phyloP scores from a whole-genome alignment of 37 sponge, comb jelly and placozoan genomes.

The Agelas oroides region DNA sequence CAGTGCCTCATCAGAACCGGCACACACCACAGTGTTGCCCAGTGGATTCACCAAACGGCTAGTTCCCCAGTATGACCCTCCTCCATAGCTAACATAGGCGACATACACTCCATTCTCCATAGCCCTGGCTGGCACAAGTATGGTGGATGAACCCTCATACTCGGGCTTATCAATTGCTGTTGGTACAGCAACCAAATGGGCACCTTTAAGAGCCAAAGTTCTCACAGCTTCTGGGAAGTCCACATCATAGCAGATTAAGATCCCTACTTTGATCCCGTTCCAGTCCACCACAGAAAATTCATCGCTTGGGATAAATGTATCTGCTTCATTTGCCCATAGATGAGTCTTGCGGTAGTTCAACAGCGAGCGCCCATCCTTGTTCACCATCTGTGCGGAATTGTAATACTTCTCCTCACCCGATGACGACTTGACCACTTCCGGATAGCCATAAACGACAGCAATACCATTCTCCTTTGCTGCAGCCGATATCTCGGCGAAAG shows the following conservation, averaged over 20 bases:
- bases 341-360: slow-evolving; percentile 66
- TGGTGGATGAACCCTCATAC: no score
- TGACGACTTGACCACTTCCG: slow-evolving; percentile 22
- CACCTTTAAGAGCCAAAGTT: slow-evolving; percentile 43
- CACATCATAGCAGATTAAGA: slow-evolving; percentile 68
- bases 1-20: slow-evolving; percentile 25
- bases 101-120: slow-evolving; percentile 52
- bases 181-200: slow-evolving; percentile 40
- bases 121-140: slow-evolving; percentile 24
- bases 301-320: slow-evolving; percentile 37
- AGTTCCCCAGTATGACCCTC: slow-evolving; percentile 3
- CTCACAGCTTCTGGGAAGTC: slow-evolving; percentile 66
- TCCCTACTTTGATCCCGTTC: slow-evolving; percentile 57
- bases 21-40: slow-evolving; percentile 18
- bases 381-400: slow-evolving; percentile 64
- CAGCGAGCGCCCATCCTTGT: slow-evolving; percentile 41
- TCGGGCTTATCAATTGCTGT: slow-evolving; percentile 18
- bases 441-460: slow-evolving; percentile 69
- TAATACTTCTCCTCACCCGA: slow-evolving; percentile 13
- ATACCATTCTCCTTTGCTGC: slow-evolving; percentile 28
- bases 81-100: slow-evolving; percentile 57
- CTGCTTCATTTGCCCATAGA: slow-evolving; percentile 19
- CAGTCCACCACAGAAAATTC: slow-evolving; percentile 30
- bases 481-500: slow-evolving; percentile 48
- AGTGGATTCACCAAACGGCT: slow-evolving; percentile 6